phyloP scores from a whole-genome alignment of 2,797 vertebrate species.

The Delichon dasypus region DNA sequence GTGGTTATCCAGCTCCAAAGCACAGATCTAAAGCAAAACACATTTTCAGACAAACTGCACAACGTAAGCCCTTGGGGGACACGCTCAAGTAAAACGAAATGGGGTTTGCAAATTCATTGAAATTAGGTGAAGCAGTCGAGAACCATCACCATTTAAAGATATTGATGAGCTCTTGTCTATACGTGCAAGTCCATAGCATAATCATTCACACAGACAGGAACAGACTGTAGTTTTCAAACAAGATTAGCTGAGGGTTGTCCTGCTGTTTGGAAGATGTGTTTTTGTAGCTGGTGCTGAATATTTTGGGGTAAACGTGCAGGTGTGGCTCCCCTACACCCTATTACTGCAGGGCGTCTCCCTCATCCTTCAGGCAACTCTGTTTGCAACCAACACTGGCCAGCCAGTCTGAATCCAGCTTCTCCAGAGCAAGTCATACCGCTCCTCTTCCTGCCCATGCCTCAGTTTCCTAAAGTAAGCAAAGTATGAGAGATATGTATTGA shows the following conservation, averaged over 20 bases:
- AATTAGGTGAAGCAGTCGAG: constrained; percentile 22
- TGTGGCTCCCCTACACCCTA: rapidly evolving
- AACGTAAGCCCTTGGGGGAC: background rate
- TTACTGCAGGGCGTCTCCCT: background rate
- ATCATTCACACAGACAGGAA: constrained; percentile 20
- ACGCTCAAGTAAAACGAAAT: background rate
- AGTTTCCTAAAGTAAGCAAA: background rate
- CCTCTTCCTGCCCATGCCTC: background rate
- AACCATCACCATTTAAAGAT: constrained; percentile 31
- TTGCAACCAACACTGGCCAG: background rate
- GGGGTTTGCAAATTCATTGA: constrained; percentile 56
- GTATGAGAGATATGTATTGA: background rate
- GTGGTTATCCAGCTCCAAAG: constrained; percentile 9
- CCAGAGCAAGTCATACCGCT: background rate
- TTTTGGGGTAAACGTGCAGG: background rate
- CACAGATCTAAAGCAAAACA: constrained; percentile 2
- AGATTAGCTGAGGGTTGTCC: background rate
- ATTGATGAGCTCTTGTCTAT: constrained; percentile 18
- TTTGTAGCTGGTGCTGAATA: background rate
- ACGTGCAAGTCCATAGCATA: background rate
- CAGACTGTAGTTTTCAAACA: background rate
- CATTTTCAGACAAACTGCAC: constrained; percentile 4
- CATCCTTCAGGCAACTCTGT: background rate
- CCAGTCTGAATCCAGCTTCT: background rate
- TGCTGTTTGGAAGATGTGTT: background rate